Base-by-base conservation (phyloP, 1,140 invertebrate species). In the Drosophila novamexicana region DNA sequence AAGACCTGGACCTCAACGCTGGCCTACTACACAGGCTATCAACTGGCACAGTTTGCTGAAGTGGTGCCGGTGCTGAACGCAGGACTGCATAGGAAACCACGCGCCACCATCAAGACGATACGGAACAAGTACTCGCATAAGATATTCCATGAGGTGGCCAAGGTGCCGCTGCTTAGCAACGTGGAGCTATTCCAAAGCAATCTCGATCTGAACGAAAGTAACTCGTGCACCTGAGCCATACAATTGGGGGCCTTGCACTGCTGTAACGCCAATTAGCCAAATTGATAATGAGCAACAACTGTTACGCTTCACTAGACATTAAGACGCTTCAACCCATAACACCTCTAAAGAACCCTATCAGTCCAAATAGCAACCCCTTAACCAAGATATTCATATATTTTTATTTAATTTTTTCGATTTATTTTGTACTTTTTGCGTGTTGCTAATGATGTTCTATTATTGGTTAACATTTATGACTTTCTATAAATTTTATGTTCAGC, bases 121-220 rank as follows among this genome's bases (percentile, higher is more conserved):
- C 94, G 95, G 53, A 97, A 96, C 90, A 99, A 99, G 93, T 99
- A 99, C 92, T 98, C 97, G 36, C 98, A 99, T 92, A 96, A 96
- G 88, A 97, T 98, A 88, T 98, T 98, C 93, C 97, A 96, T 82
- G 96, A 97, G 93, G 96, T 96, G 63, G 96, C 96, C 64, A 96
- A 95, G 92, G 94, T 95, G 70, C 94, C 95, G 34, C 92, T 96
- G 44, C 92, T 96, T 4, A 93, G 91, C 10, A 93, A 86, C 40
- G 65, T 65, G 54, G 62, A 92, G 65, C 69, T 92, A 29, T 92
- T 92, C 69, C 74, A 88, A 54, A 71, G 66, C 78, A 91, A 88
- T 72, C 72, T 90, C 18, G 86, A 91, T 53, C 64, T 91, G 34
- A 79, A 77, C 66, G 73, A 69, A 44, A 84, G 77, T 62, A 88